A percentile compares a stretch with the other conserved stretches of the same genome.
These are phyloP conservation scores for Paragorgia papillata DNA, from an alignment of 92 coral and sea anemone genomes.

Conservation along the genomic window DNA sequence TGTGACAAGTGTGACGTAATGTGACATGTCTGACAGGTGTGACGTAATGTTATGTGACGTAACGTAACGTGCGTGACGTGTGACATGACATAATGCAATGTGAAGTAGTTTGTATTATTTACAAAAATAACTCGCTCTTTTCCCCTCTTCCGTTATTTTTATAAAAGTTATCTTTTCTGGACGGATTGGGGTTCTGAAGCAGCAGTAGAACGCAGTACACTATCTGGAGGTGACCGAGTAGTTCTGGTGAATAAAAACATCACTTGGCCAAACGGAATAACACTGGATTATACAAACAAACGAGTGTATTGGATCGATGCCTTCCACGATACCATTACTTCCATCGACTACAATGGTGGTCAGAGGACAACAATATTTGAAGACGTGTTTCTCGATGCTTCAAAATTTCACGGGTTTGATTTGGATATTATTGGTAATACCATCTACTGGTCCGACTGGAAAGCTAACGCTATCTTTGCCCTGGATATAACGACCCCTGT, in stretches of 20 bases:
- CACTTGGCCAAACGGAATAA: slow-evolving; percentile 63
- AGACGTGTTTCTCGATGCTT: slow-evolving; percentile 14
- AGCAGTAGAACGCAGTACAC: slow-evolving; percentile 67
- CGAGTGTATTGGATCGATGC: slow-evolving; percentile 79
- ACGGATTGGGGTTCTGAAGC: slow-evolving; percentile 65
- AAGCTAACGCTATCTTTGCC: slow-evolving; percentile 29
- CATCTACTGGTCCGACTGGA: slow-evolving; percentile 70
- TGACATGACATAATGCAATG: no score
- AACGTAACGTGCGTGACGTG: no score
- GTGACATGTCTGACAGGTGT: no score
- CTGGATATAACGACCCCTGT: not conserved
- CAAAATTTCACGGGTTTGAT: slow-evolving; percentile 48
- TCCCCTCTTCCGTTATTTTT: no score
- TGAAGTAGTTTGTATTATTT: no score
- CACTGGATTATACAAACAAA: slow-evolving; percentile 58
- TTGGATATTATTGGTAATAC: slow-evolving; percentile 52
- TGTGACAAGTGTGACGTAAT: no score
- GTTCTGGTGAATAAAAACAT: slow-evolving; percentile 51
- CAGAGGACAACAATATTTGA: slow-evolving; percentile 34
- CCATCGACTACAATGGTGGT: slow-evolving; percentile 63
- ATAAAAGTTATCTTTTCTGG: slow-evolving; percentile 73
- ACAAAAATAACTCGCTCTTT: no score
- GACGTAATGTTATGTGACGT: no score
- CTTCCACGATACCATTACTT: slow-evolving; percentile 45
- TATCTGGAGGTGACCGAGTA: slow-evolving; percentile 65